Base-by-base conservation (phyloP, 92 coral and sea anemone species). In the Palythoa grandiflora region DNA sequence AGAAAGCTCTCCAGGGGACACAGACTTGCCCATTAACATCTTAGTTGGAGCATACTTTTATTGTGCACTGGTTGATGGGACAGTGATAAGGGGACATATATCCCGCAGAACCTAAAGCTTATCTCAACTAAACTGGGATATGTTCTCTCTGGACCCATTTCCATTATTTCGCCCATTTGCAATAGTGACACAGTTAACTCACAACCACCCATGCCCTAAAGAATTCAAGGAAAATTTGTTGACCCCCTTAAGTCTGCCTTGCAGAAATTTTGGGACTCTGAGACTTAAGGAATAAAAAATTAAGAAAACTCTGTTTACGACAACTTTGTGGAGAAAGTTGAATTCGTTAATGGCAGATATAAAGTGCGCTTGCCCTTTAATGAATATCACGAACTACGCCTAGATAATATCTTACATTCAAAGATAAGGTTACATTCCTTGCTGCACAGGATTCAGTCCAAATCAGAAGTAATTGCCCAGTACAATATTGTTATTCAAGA, bases 241-340 rank as follows among this genome's bases (percentile, higher is more conserved):
- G 60, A 54, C 60, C 60, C 60, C 60, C 60, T 54, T 54, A 54
- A 54, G 60, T 54, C 60, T 54, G 60, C 60, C 60, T 54, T 54
- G 60, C 60, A 68, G 48, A 68, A 51, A 65, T 89, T 92, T 87
- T 89, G 88, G 92, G 94, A 92, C 77, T 79, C 16, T 16, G 92
- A 89, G 40, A 54, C 89, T 47, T 53, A 83, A 44, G 91, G 93
- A 51, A 66, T 88, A 57, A 59, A 80, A 17, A 87, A 81, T 28
- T n/a, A 73, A 13, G 81, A 60, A 17, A 35, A 28, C 16, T 37
- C 83, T 37, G 84, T 91, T 38, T 88, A 87, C 47, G 94, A 92
- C 59, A 84, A 78, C 61, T 84, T 92, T 78, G 77, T 78, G 1
- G 73, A 77, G 36, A 75, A 88, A 3, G 54, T 91, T 70, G 75